phyloP scores from a whole-genome alignment of 2,113 vertebrate genomes.

The Taxidea taxus region DNA sequence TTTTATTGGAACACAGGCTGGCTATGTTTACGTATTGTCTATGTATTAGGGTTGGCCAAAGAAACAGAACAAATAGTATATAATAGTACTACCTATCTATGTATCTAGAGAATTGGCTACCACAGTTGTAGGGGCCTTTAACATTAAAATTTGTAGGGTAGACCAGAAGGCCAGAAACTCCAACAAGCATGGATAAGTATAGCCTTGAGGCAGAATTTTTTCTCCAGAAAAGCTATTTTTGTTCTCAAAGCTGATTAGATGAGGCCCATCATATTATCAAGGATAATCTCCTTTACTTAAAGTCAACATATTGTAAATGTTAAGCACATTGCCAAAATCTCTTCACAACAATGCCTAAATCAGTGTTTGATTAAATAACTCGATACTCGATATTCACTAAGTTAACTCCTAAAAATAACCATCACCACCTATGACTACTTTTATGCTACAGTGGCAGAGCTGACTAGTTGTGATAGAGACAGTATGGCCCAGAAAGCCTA shows the following conservation, averaged over 20 bases:
- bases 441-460: background rate
- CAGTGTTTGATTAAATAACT: background rate
- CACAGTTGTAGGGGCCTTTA: background rate
- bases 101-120: background rate
- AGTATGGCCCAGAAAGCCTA: background rate
- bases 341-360: background rate
- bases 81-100: background rate
- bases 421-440: background rate
- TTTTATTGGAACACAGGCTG: conserved; percentile 23
- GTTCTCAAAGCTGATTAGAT: background rate
- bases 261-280: background rate
- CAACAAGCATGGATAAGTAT: background rate
- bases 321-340: background rate
- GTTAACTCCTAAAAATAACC: background rate
- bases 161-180: background rate
- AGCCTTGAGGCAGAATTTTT: background rate
- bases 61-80: background rate
- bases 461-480: background rate
- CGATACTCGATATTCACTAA: background rate
- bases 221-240: background rate
- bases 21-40: conserved; percentile 11
- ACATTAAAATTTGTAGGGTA: conserved; percentile 17
- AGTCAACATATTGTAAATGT: background rate
- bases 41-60: background rate
- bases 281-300: background rate